Evolutionary conservation across 1,140 invertebrate genomes (phyloP).

Genomic region (Thaumatotibia leucotreta): DNA sequence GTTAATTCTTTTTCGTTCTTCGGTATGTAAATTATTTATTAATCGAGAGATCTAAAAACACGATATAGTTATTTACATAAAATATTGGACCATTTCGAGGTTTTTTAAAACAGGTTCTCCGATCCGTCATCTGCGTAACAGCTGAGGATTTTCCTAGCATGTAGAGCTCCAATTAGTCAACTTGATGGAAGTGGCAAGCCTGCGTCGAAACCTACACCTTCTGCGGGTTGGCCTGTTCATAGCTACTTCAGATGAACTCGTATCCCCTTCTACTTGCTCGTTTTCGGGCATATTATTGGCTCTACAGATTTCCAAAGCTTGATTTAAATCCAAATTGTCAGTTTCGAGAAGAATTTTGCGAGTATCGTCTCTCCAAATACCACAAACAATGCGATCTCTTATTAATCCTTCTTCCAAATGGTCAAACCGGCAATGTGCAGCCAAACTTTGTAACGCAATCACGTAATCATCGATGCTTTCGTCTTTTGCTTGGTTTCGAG

Average conservation of each 20-base stretch:
- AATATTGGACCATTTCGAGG: too few relatives aligned
- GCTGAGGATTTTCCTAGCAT: neutral
- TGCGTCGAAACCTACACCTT: neutral
- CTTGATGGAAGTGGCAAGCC: neutral
- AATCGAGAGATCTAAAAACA: too few relatives aligned
- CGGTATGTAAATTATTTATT: too few relatives aligned
- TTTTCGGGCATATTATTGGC: neutral
- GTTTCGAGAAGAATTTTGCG: neutral
- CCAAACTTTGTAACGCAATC: neutral
- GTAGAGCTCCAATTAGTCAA: neutral
- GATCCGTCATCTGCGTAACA: neutral
- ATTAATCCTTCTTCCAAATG: neutral
- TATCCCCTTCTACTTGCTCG: neutral
- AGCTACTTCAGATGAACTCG: neutral
- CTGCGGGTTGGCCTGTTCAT: neutral
- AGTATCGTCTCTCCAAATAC: neutral
- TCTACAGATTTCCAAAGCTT: neutral
- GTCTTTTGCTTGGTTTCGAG: neutral
- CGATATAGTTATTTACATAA: too few relatives aligned
- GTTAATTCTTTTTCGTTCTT: too few relatives aligned
- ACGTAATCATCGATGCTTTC: neutral
- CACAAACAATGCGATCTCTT: neutral
- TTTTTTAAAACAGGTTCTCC: too few relatives aligned
- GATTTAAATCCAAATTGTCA: neutral
- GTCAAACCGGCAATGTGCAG: neutral